Percentiles rank a stretch among this genome's conserved stretches.
These are phyloP conservation scores for Tapirus indicus DNA, from an alignment of 2,797 vertebrate genomes.

Conservation along the genomic window DNA sequence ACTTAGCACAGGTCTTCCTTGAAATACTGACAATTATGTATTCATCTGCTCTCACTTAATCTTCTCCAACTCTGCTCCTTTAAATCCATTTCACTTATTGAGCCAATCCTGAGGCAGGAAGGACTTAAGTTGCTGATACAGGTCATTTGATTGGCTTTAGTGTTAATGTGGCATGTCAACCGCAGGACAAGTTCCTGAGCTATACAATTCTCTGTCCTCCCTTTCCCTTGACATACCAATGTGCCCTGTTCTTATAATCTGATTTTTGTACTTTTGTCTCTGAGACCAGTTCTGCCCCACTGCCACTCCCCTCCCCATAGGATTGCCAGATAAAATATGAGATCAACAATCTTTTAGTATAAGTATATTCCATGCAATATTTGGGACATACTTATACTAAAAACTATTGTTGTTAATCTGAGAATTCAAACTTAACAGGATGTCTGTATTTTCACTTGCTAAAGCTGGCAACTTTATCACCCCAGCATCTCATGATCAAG, in stretches of 20 bases:
- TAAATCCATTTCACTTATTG: neutral
- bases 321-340: neutral
- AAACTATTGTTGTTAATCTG: neutral
- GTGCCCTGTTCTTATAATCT: neutral
- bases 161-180: neutral
- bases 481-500: neutral
- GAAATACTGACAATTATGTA: neutral
- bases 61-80: neutral
- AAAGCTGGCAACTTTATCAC: neutral
- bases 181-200: neutral
- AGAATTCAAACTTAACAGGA: neutral
- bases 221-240: neutral
- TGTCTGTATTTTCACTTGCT: neutral
- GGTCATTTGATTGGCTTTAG: neutral
- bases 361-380: neutral
- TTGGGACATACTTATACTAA: neutral
- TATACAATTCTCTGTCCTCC: neutral
- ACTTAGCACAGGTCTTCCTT: neutral
- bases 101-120: neutral
- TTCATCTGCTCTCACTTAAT: neutral
- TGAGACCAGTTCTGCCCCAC: neutral
- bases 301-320: accelerated
- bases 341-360: neutral
- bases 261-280: neutral
- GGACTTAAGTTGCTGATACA: neutral